phyloP scores from a whole-genome alignment of 2,888 invertebrate genomes.

The Sceliomorpha sp. region DNA sequence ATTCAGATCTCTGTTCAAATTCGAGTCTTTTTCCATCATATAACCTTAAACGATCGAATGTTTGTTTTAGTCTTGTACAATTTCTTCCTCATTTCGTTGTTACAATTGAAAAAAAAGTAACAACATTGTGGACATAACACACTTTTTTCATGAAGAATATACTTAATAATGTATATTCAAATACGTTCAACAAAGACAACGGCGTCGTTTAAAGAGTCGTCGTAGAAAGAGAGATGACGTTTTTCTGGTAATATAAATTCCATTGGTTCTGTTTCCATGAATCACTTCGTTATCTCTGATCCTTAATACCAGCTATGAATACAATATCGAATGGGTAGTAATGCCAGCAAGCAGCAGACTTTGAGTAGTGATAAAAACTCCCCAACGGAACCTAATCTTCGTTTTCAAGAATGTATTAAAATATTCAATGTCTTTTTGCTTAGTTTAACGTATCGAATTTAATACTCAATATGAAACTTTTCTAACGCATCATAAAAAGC shows the following conservation, averaged over 20 bases:
- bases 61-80: conserved; percentile 27
- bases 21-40: conserved; percentile 35
- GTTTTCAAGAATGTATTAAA: conserved; percentile 7
- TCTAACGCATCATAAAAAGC: conserved; percentile 29
- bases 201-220: too few species aligned
- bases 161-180: conserved; percentile 14
- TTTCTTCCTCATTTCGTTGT: too few species aligned
- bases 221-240: too few species aligned
- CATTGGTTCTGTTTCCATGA: conserved; percentile 56
- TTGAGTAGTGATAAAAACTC: conserved; percentile 24
- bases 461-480: conserved; percentile 19
- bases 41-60: conserved; percentile 36
- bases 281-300: conserved; percentile 64
- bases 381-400: neutral
- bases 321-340: conserved; percentile 64
- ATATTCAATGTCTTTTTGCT: conserved; percentile 32
- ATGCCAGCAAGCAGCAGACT: conserved; percentile 14
- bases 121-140: too few species aligned
- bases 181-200: too few species aligned
- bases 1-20: conserved; percentile 48
- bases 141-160: too few species aligned
- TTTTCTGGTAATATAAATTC: conserved; percentile 66
- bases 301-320: conserved; percentile 70
- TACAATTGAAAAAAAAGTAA: too few species aligned
- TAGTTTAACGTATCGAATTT: conserved; percentile 43